Percentiles rank a stretch among this genome's conserved stretches.
phyloP scores from a whole-genome alignment of 2,113 vertebrate species.

The Tyrannus savana region DNA sequence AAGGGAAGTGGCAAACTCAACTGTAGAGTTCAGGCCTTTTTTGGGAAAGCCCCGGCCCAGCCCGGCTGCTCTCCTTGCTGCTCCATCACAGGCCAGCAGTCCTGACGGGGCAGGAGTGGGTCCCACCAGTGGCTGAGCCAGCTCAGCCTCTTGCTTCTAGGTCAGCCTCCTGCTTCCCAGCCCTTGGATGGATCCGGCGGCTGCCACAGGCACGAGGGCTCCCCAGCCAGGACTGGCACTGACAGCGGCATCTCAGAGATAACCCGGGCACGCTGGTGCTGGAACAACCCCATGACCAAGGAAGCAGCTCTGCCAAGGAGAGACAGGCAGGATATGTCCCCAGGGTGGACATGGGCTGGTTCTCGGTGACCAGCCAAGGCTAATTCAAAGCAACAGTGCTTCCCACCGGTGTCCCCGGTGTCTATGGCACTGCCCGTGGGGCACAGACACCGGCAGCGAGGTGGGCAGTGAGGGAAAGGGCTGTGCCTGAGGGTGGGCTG shows the following conservation, averaged over 20 bases:
- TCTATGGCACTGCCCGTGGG: fast-evolving
- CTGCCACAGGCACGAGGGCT: neutral
- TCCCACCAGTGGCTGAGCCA: fast-evolving
- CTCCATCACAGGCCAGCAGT: neutral
- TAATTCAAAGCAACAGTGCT: fast-evolving
- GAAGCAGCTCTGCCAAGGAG: fast-evolving
- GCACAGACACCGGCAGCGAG: neutral
- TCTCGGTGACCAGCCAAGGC: neutral
- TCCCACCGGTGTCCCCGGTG: neutral
- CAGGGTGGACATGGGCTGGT: neutral
- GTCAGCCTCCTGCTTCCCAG: neutral
- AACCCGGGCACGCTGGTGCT: fast-evolving
- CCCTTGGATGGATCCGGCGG: fast-evolving
- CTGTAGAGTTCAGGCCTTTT: constrained; percentile 67
- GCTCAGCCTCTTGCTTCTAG: neutral
- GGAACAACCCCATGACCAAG: neutral
- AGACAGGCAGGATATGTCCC: fast-evolving
- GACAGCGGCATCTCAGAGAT: fast-evolving
- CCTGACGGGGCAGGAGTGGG: neutral
- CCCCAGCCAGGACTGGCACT: neutral
- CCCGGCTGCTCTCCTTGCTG: neutral
- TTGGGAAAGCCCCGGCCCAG: constrained; percentile 63
- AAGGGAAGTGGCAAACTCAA: constrained; percentile 69
- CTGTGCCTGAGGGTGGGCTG: neutral
- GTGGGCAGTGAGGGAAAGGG: neutral